Evolutionary conservation across 2,888 invertebrate genomes (phyloP), one percentile per base, ranked within the genome.

Genomic region (Idaea aversata): DNA sequence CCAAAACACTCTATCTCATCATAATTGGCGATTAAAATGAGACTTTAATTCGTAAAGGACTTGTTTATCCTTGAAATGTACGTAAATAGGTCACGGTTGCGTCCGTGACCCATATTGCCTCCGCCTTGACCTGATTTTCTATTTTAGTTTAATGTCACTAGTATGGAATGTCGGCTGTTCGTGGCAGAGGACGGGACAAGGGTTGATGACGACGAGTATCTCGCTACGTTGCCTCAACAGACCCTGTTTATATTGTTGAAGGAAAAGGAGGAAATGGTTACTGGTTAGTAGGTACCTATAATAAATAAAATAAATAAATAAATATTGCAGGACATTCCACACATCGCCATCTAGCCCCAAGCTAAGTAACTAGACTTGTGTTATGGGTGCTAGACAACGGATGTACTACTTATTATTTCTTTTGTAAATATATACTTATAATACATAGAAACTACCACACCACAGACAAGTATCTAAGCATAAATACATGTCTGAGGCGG

Each of bases 161-260:
- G 91, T 80, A 85, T 88, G 70, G 87, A 88, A 61, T 93, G 93
- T 77, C 89, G 93, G 66, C 86, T 95, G 58, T 94, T 90, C 82
- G 90, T 95, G 69, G 94, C 95, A 34, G 91, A 93, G 73, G 96
- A 97, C 86, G 96, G 96, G 63, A 95, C 96, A 38, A 91, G 94
- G 74, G 94, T 97, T 16, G 94, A 95, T 61, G 96, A 95, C 75
- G 96, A 97, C 74, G 96, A 96, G 47, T 97, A 97, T 83, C 95
- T 97, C 76, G 87, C 92, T 70, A 96, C 96, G 0, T 80, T 97
- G 64, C 95, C 96, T 62, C 88, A 96, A 0, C 97, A 97, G 84
- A 96, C 96, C 0, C 91, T 97, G 15, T 93, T 97, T 66, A 95
- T 97, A 67, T 84, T 94, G 61, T 88, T 93, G 64, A 88, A 87